These are phyloP conservation scores for Sphaerodactylus townsendi DNA, from an alignment of 2,113 vertebrate species.

Conservation along the genomic window DNA sequence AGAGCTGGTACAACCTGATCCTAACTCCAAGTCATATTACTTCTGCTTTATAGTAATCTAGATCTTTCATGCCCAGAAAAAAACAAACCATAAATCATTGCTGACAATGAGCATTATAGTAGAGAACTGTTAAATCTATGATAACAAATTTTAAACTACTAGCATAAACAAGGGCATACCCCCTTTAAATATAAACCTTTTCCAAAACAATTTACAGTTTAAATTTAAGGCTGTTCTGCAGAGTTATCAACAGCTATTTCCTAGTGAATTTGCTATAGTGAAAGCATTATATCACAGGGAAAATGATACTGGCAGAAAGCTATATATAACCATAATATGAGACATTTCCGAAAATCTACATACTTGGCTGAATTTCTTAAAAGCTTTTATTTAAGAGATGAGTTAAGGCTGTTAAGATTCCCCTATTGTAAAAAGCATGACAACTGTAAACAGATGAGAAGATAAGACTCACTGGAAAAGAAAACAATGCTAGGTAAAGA, in stretches of 20 bases:
- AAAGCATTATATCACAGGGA: not conserved
- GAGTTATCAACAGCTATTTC: not conserved
- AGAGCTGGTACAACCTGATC: conserved; percentile 20
- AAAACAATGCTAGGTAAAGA: too few species aligned
- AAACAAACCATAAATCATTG: conserved; percentile 17
- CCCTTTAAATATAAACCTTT: not conserved
- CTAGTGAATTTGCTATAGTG: not conserved
- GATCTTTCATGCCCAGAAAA: conserved; percentile 17
- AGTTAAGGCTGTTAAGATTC: too few species aligned
- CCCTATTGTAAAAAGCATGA: too few species aligned
- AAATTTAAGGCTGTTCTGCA: not conserved
- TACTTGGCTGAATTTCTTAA: too few species aligned
- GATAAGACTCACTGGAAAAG: too few species aligned
- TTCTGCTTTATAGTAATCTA: conserved; percentile 31
- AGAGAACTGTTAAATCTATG: conserved; percentile 14
- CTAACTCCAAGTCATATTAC: conserved; percentile 19
- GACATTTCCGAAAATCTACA: not conserved
- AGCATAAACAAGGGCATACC: conserved; percentile 2
- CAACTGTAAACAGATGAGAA: too few species aligned
- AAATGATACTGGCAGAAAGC: not conserved
- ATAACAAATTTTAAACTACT: not conserved
- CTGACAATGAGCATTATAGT: conserved; percentile 13
- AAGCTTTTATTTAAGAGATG: too few species aligned
- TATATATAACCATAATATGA: not conserved
- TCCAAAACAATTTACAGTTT: not conserved